Conservation (phyloP, 1,140 invertebrate genomes). For the Dolichoris vasculosae region DNA sequence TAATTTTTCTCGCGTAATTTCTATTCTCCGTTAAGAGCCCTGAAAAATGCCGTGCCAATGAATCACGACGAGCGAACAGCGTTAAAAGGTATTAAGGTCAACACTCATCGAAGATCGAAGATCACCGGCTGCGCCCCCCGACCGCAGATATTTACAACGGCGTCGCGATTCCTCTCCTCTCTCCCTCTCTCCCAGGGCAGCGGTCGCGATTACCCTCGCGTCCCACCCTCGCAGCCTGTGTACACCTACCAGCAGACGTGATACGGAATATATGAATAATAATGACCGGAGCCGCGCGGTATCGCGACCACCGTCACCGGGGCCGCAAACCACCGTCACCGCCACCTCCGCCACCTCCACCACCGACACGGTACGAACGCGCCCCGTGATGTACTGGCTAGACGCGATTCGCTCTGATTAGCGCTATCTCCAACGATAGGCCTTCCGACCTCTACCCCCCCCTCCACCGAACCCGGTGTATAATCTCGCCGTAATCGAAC, state of each 20-base stretch:
- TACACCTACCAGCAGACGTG: conserved; percentile 70
- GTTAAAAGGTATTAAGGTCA: conserved; percentile 25
- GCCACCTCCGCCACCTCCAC: conserved; percentile 49
- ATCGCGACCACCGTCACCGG: conserved; percentile 58
- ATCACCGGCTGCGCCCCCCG: not conserved
- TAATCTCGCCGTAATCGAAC: conserved; percentile 64
- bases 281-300: conserved; percentile 63
- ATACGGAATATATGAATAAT: conserved; percentile 75
- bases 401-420: conserved; percentile 71
- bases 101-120: conserved; percentile 14
- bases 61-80: not conserved
- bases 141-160: conserved; percentile 37
- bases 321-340: conserved; percentile 50
- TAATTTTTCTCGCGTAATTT: conserved; percentile 24
- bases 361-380: conserved; percentile 51
- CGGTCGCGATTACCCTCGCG: conserved; percentile 28
- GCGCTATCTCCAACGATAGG: conserved; percentile 71
- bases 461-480: conserved; percentile 37
- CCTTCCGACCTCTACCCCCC: conserved; percentile 25
- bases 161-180: not conserved
- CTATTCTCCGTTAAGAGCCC: conserved; percentile 7
- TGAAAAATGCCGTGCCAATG: conserved; percentile 3
- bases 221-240: conserved; percentile 32
- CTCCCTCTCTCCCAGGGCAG: not conserved
- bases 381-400: conserved; percentile 66